phyloP scores from a whole-genome alignment of 2,888 invertebrate genomes.

The Diadromus collaris region DNA sequence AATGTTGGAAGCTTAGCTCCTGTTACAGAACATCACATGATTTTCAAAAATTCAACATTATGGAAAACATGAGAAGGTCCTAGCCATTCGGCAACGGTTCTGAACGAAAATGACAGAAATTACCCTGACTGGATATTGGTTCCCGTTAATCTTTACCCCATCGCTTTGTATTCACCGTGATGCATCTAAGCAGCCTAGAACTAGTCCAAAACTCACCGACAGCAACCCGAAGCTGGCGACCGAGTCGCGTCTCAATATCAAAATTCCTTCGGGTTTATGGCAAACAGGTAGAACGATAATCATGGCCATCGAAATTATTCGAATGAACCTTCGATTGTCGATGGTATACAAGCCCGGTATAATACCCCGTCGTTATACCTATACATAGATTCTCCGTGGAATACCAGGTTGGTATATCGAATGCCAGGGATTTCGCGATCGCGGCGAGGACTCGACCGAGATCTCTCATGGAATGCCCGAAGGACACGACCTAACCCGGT shows the following conservation, averaged over 20 bases:
- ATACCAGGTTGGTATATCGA: constrained; percentile 52
- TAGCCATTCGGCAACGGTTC: too few relatives aligned
- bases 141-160: too few relatives aligned
- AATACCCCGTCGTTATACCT: constrained; percentile 11
- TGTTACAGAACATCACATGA: too few relatives aligned
- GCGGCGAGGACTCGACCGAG: constrained; percentile 43
- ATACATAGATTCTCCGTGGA: constrained; percentile 18
- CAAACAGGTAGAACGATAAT: constrained; percentile 20
- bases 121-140: too few relatives aligned
- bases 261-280: constrained; percentile 50
- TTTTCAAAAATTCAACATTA: too few relatives aligned
- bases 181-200: too few relatives aligned
- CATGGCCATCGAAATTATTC: constrained; percentile 50
- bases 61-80: too few relatives aligned
- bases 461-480: constrained; percentile 36
- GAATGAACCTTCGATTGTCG: constrained; percentile 39
- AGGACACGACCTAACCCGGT: constrained; percentile 20
- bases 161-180: background rate
- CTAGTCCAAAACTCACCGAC: background rate
- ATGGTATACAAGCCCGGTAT: constrained; percentile 11
- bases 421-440: constrained; percentile 52
- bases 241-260: constrained; percentile 32
- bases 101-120: too few relatives aligned
- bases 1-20: too few relatives aligned
- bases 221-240: constrained; percentile 11